Percentiles rank a stretch among this genome's conserved stretches.
These are phyloP conservation scores for Galbula dea DNA, from an alignment of 2,113 vertebrate genomes.

Conservation along the genomic window DNA sequence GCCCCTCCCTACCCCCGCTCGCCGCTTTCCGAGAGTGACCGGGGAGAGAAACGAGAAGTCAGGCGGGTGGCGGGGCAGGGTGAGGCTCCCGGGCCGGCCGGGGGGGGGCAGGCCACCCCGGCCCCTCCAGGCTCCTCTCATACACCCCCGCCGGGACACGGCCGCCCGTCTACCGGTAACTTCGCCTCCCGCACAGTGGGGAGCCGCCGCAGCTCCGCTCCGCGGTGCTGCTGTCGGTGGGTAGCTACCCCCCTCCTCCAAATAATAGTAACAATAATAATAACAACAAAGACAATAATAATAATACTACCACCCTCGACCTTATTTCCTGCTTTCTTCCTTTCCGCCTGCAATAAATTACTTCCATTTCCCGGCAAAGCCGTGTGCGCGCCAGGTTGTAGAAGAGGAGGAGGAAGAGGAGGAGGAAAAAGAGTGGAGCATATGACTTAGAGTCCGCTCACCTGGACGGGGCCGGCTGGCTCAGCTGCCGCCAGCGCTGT, in stretches of 20 bases:
- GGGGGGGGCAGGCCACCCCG: background rate
- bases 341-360: background rate
- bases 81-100: background rate
- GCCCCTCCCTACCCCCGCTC: background rate
- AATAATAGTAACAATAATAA: background rate
- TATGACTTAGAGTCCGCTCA: background rate
- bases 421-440: background rate
- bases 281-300: background rate
- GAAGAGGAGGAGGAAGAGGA: background rate
- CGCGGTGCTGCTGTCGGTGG: background rate
- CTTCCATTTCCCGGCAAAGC: slow-evolving; percentile 5
- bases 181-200: background rate
- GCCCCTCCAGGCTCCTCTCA: background rate
- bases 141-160: background rate
- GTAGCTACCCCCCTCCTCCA: too few species aligned
- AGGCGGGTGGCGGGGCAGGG: too few species aligned
- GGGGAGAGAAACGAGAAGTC: background rate
- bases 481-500: background rate
- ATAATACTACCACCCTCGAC: background rate
- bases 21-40: background rate
- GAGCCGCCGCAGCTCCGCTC: background rate
- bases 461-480: background rate
- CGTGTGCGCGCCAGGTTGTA: background rate
- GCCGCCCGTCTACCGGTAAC: background rate
- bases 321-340: background rate